phyloP scores from a whole-genome alignment of 2,888 invertebrate genomes.

The Brenthis ino region DNA sequence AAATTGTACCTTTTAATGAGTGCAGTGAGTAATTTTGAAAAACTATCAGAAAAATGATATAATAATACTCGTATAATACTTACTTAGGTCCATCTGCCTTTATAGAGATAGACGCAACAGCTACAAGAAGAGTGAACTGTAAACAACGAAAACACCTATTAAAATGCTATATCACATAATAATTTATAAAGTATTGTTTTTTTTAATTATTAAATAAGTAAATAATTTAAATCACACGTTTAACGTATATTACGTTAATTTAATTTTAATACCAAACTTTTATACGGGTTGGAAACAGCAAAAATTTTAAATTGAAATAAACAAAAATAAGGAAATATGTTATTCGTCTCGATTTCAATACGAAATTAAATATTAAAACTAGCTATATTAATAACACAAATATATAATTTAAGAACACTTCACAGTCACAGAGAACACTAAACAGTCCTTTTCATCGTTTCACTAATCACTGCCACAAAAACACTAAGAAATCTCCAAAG shows the following conservation, averaged over 20 bases:
- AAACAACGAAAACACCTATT: conserved; percentile 48
- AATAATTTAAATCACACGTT: too few species aligned
- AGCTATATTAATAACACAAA: background rate
- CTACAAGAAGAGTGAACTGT: conserved; percentile 78
- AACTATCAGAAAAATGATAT: background rate
- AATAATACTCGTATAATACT: conserved; percentile 46
- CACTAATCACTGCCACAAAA: conserved; percentile 43
- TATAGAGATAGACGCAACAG: conserved; percentile 63
- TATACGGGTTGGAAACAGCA: too few species aligned
- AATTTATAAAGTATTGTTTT: background rate
- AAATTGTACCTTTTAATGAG: background rate
- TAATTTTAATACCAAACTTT: too few species aligned
- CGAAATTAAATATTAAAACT: too few species aligned
- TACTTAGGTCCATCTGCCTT: conserved; percentile 76
- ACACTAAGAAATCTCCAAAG: conserved; percentile 50
- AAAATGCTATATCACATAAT: conserved; percentile 13
- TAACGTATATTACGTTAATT: too few species aligned
- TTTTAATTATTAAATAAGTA: too few species aligned
- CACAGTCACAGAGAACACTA: conserved; percentile 33
- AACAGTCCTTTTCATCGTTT: conserved; percentile 28
- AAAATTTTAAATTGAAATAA: too few species aligned
- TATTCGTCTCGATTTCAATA: too few species aligned
- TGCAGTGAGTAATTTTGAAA: background rate
- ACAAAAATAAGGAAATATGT: too few species aligned
- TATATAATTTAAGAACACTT: conserved; percentile 29